Evolutionary conservation across 1,140 invertebrate genomes (phyloP).

Genomic region (Drosophila cardini): DNA sequence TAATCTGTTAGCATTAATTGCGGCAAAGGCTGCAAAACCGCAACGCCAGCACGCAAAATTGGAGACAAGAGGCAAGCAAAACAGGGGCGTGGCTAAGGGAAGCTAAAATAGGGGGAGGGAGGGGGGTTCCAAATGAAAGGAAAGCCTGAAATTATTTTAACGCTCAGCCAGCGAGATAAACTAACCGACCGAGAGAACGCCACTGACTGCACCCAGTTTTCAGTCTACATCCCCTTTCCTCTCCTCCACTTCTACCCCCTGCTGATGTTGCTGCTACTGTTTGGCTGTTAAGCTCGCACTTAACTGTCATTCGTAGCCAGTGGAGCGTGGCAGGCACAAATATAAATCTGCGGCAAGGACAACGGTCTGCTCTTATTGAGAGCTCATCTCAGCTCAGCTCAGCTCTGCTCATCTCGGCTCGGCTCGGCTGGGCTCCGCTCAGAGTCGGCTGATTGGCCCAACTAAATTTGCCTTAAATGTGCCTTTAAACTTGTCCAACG

Average conservation of each 20-base stretch:
- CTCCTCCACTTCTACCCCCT: not conserved
- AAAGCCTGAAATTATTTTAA: constrained; percentile 69
- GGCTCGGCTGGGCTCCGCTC: not conserved
- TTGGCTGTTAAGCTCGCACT: constrained; percentile 25
- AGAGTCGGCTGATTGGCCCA: constrained; percentile 48
- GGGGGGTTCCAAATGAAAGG: constrained; percentile 18
- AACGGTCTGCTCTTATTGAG: constrained; percentile 47
- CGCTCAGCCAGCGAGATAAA: constrained; percentile 62
- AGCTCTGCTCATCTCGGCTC: constrained; percentile 14
- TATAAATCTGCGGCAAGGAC: constrained; percentile 60
- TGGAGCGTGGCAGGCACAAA: constrained; percentile 64
- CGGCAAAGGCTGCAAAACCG: constrained; percentile 69
- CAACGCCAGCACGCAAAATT: constrained; percentile 41
- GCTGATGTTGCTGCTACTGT: constrained; percentile 2
- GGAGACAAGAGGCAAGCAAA: not conserved
- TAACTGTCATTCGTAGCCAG: constrained; percentile 68
- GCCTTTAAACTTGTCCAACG: constrained; percentile 52
- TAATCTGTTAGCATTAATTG: constrained; percentile 82
- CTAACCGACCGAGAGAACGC: constrained; percentile 41
- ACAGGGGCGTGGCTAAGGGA: not conserved
- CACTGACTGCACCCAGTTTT: constrained; percentile 2
- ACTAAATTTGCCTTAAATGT: constrained; percentile 67
- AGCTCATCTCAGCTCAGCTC: constrained; percentile 19
- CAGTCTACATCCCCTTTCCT: not conserved
- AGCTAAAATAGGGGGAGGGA: not conserved